phyloP scores from a whole-genome alignment of 2,797 vertebrate genomes.

The Columba guinea region DNA sequence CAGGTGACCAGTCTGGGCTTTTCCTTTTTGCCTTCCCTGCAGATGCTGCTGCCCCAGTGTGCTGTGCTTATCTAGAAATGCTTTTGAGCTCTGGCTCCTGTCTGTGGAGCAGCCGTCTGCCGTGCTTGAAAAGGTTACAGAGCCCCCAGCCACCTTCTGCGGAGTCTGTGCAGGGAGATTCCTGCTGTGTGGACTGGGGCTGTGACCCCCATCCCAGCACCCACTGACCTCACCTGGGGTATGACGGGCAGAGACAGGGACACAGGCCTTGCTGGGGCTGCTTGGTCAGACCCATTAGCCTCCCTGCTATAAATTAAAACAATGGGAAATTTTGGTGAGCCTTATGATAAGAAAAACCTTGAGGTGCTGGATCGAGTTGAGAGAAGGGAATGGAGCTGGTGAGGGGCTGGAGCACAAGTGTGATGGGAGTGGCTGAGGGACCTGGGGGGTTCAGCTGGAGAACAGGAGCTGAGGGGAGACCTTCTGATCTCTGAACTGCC shows the following conservation, averaged over 20 bases:
- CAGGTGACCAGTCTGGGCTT: background rate
- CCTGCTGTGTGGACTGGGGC: background rate
- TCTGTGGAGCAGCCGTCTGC: background rate
- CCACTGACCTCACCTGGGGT: accelerated
- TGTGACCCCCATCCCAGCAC: background rate
- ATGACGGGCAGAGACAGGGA: background rate
- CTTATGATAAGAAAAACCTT: too few relatives aligned
- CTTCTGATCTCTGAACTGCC: too few relatives aligned
- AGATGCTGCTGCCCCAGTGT: accelerated
- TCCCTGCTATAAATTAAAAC: background rate
- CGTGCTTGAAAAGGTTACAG: background rate
- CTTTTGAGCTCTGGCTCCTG: background rate
- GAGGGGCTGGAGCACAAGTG: too few relatives aligned
- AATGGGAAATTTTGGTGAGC: background rate
- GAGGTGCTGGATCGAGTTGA: too few relatives aligned
- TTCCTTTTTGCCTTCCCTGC: background rate
- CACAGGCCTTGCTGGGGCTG: background rate
- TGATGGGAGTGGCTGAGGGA: too few relatives aligned
- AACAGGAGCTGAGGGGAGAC: too few relatives aligned
- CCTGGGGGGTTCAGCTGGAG: too few relatives aligned
- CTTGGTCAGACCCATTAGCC: background rate
- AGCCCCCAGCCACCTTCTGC: background rate
- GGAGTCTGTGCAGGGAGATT: background rate
- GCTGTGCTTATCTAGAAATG: background rate
- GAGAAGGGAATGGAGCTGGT: too few relatives aligned